Evolutionary conservation across 2,113 vertebrate species (phyloP).

Genomic region (Dicerorhinus sumatrensis): DNA sequence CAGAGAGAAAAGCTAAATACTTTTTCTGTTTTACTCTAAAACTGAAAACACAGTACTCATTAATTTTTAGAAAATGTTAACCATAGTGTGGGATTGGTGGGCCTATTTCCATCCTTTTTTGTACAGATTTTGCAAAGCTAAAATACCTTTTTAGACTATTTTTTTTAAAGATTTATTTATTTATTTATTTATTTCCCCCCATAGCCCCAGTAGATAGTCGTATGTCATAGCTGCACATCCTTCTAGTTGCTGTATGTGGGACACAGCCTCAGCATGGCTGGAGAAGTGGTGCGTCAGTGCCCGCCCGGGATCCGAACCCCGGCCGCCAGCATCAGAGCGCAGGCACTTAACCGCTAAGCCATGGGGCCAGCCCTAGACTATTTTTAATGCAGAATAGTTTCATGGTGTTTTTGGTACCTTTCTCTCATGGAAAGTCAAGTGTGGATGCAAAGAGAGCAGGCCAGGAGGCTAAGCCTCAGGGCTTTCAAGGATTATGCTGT

Average conservation of each 20-base stretch:
- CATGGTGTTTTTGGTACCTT: not conserved
- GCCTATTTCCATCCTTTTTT: not conserved
- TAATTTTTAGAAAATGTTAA: constrained; percentile 25
- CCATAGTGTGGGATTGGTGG: not conserved
- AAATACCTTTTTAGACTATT: not conserved
- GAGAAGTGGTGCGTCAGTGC: too few relatives aligned
- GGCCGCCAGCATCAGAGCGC: too few relatives aligned
- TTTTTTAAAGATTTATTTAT: too few relatives aligned
- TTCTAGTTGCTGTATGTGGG: too few relatives aligned
- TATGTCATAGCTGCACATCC: too few relatives aligned
- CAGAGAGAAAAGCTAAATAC: not conserved
- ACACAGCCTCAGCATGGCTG: too few relatives aligned
- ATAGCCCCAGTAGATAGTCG: too few relatives aligned
- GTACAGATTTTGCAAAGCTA: not conserved
- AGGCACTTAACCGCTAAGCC: too few relatives aligned
- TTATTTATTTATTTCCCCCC: too few relatives aligned
- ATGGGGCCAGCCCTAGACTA: too few relatives aligned
- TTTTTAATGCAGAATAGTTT: not conserved
- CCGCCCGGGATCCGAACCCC: too few relatives aligned
- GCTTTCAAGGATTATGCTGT: not conserved
- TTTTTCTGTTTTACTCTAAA: constrained; percentile 20
- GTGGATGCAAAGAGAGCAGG: not conserved
- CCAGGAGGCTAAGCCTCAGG: not conserved
- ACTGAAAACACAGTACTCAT: not conserved
- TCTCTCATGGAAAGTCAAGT: not conserved